Conservation (phyloP, 2,113 vertebrate genomes). For the Pao palembangensis region DNA sequence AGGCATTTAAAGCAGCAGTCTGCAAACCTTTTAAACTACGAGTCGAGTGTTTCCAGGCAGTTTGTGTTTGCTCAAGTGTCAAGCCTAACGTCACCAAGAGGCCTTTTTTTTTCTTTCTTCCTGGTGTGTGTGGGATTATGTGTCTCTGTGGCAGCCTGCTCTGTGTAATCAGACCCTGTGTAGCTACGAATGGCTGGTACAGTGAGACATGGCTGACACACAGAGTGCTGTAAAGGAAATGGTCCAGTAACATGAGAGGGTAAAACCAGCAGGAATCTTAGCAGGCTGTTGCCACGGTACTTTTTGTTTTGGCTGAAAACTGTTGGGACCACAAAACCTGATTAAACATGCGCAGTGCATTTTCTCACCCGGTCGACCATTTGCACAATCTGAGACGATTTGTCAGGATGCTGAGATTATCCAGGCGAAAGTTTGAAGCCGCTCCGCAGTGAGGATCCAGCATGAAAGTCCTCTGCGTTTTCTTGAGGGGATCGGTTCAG, state of each 20-base stretch:
- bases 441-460: neutral
- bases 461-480: neutral
- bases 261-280: conserved; percentile 10
- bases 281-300: neutral
- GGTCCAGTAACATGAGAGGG: conserved; percentile 5
- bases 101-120: neutral
- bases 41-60: conserved; percentile 50
- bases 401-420: neutral
- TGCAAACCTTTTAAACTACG: conserved; percentile 19
- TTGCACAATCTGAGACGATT: neutral
- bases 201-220: conserved; percentile 21
- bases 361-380: conserved; percentile 1
- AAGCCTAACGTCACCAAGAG: conserved; percentile 8
- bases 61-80: conserved; percentile 31
- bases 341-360: neutral
- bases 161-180: conserved; percentile 13
- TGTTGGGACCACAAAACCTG: neutral
- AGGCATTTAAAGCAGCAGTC: conserved; percentile 37
- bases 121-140: conserved; percentile 1
- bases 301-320: conserved; percentile 3
- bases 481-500: conserved; percentile 8
- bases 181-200: conserved; percentile 3
- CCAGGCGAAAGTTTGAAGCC: conserved; percentile 1
- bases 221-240: conserved; percentile 11
- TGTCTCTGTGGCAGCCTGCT: neutral